Percentiles rank a stretch among this genome's conserved stretches.
Evolutionary conservation across 2,113 vertebrate species (phyloP).

Genomic region (Phoenicopterus ruber): DNA sequence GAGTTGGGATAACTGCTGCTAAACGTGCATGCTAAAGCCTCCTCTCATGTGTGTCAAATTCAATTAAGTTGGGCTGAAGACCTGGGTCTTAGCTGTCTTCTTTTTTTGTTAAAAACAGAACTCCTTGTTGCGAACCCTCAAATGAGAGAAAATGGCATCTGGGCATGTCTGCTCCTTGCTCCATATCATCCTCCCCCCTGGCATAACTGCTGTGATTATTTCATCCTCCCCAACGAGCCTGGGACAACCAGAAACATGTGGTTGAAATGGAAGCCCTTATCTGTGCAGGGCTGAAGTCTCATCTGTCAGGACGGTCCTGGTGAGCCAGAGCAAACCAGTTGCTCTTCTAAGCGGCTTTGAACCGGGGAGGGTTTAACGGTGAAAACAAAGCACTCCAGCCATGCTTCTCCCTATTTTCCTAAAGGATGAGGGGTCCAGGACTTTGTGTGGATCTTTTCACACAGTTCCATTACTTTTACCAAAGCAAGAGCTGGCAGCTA

Average conservation of each 20-base stretch:
- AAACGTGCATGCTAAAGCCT: background rate
- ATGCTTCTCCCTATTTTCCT: background rate
- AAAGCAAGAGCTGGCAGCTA: background rate
- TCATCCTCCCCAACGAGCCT: fast-evolving
- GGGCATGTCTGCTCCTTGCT: background rate
- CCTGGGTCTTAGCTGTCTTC: background rate
- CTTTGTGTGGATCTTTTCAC: background rate
- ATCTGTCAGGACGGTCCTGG: background rate
- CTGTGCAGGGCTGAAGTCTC: background rate
- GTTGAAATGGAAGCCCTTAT: background rate
- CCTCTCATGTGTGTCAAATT: background rate
- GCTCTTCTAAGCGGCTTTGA: background rate
- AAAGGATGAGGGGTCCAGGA: background rate
- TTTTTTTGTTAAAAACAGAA: background rate
- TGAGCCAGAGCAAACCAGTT: background rate
- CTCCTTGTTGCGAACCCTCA: background rate
- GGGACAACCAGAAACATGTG: background rate
- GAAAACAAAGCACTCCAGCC: background rate
- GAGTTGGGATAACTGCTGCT: background rate
- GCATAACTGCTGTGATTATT: background rate
- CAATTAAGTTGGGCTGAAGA: background rate
- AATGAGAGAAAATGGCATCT: background rate
- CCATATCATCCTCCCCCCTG: background rate
- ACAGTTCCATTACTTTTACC: background rate
- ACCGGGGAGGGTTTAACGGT: background rate